Base-by-base conservation (phyloP, 1,140 invertebrate genomes). In the Drosophila navojoa region DNA sequence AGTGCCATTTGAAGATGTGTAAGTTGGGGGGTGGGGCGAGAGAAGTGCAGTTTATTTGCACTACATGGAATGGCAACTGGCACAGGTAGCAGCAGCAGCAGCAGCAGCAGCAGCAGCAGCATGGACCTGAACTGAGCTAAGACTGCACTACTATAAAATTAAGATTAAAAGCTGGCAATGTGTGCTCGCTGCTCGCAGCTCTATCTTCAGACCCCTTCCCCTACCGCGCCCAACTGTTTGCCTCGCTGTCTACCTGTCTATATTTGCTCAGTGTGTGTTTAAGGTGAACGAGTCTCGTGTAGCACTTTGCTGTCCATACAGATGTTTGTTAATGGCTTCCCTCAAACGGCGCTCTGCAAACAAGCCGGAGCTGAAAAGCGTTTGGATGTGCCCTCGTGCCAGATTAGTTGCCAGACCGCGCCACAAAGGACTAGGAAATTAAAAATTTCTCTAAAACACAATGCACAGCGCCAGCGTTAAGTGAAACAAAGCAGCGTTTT, bases 401-500 rank as follows among this genome's bases (percentile, higher is more conserved):
- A 70, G 67, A 86, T 86, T 81, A 86, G 70, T 68, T 76, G 54
- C 38, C 76, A 55, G 45, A 62, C 25, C 47, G 49, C 47, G 49
- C 19, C 70, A 68, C 54, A 68, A 68, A 68, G 70, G 53, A 72
- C 68, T 47, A 79, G 79, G 71, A 86, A 82, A 87, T 86, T 81
- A 86, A 79, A 86, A 79, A 73, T 59, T 57, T 76, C 60, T 71
- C 49, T 69, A 79, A 77, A 55, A 77, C 75, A 84, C 71, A 79
- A 79, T 76, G 64, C 35, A 54, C 44, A 57, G 47, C 55, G 63
- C 53, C 40, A 63, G 59, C 66, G 58, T 58, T 62, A 78, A 85
- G 68, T 78, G 78, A 87, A 76, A 87, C 81, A 86, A 86, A 79
- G 81, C 75, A 57, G 64, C 61, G 50, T 87, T 86, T 86, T 86